Evolutionary conservation across 1,140 invertebrate species (phyloP), one percentile per base, ranked within the genome.

Genomic region (Polypedilum vanderplanki): DNA sequence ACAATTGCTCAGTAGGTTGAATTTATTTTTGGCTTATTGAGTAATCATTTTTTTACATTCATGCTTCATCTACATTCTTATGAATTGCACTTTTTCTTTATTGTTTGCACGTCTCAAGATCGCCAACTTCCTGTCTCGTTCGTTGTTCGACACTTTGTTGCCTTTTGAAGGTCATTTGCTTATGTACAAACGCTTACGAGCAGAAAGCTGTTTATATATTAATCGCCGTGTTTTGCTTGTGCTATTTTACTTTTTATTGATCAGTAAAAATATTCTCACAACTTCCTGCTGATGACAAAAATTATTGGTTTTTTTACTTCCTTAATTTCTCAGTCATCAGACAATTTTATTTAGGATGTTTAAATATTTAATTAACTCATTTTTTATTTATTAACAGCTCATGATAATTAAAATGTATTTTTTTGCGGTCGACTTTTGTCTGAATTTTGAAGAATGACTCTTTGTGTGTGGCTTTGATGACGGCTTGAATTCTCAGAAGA

Each of bases 201-300:
- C 15, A 15, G 46, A 15, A 15, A n/a, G 10, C 24, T 33, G n/a
- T 15, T 57, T 46, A 12, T 57, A 12, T 57, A 33, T 33, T 33
- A 33, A 33, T 33, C 24, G 5, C 24, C 24, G 46, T 57, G 46
- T 12, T 57, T 12, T 57, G n/a, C n/a, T 46, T 46, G 15, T 46
- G 8, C 10, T 41, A 7, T 46, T 46, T 46, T 46, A 57, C 15
- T 57, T n/a, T 57, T 57, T 57, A 57, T 57, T n/a, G 46, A 57
- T 57, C 46, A n/a, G n/a, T 57, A n/a, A 57, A n/a, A n/a, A 12
- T 15, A 4, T 15, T 57, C 8, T 15, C 20, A 18, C 65, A 70
- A 70, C 65, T 70, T 70, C 65, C 65, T 70, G 65, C 65, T 20
- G 65, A 70, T 70, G 65, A 67, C 64, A 67, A 67, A 46, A 46